Base-by-base conservation (phyloP, 1,140 invertebrate genomes). In the Pseudachorutes palmiensis region DNA sequence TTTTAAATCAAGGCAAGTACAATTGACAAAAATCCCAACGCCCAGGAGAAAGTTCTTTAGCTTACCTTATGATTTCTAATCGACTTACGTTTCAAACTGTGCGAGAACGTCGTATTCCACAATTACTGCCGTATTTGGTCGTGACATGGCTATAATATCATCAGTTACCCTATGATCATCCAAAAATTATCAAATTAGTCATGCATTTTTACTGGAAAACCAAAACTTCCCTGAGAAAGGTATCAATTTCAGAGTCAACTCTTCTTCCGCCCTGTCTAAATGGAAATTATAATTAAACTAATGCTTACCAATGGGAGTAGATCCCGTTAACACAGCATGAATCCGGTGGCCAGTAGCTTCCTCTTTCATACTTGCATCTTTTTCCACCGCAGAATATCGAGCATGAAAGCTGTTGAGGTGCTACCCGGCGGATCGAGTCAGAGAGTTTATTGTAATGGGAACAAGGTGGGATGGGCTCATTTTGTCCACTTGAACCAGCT, bases 71-170 rank as follows among this genome's bases (percentile, higher is more conserved):
- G 31, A 9, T 5, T 28, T 32, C 16, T 24, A 9, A 16, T 45
- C 36, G 19, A 77, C 79, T 80, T 79, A 88, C 87, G 85, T 83
- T 74, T 88, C 81, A 78, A 93, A 92, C 75, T 91, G 88, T 74
- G 86, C 82, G 71, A 92, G 85, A 64, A 91, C 82, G 64, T 90
- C 86, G 76, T 86, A 86, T 71, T 88, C 84, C 41, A 85, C 78
- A 59, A 92, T 89, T 57, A 83, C 79, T 19, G 83, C 80, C 24
- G 88, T 88, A 77, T 84, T 91, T 60, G 90, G 90, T 59, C 91
- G 83, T 68, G 90, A 87, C 89, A 92, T 93, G 72, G 91, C 91
- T 70, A 92, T 76, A 72, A 94, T 88, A 74, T 91, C 86, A 69
- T 90, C 87, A 16, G 90, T 92, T 68, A 92, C 86, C 90, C 91